Conservation (phyloP, 2,888 invertebrate species). For the Poecilobothrus nobilitatus region DNA sequence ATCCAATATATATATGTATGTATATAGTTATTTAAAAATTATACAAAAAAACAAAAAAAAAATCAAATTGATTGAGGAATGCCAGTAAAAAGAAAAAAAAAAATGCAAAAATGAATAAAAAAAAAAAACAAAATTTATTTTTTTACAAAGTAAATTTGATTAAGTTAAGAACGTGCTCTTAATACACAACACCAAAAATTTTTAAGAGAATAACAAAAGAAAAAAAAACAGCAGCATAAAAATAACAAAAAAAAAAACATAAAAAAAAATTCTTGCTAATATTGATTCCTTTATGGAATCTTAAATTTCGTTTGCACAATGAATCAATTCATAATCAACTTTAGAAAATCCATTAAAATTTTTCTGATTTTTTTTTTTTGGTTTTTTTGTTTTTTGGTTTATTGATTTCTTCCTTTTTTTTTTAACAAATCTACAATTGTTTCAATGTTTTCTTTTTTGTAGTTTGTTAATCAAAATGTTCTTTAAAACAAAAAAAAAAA, state of each 20-base stretch:
- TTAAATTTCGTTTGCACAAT: not conserved
- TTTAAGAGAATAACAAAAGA: not conserved
- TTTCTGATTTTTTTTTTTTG: not conserved
- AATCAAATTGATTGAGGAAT: too few relatives aligned
- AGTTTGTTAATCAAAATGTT: too few relatives aligned
- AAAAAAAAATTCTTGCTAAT: not conserved
- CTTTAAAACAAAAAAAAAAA: too few relatives aligned
- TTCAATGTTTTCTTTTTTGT: too few relatives aligned
- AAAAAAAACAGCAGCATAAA: not conserved
- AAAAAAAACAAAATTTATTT: not conserved
- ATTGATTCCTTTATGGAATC: conserved; percentile 1
- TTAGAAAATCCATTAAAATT: conserved; percentile 1
- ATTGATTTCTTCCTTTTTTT: not conserved
- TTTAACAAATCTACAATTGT: not conserved
- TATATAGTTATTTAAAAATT: too few relatives aligned
- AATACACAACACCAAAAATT: not conserved
- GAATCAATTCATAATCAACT: conserved; percentile 6
- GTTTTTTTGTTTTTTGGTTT: not conserved
- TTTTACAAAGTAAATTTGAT: not conserved
- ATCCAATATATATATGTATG: too few relatives aligned
- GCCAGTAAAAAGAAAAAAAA: too few relatives aligned
- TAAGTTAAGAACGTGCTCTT: conserved; percentile 1
- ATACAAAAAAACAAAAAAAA: too few relatives aligned
- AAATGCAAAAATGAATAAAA: too few relatives aligned
- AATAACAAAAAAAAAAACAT: not conserved